Base-by-base conservation (phyloP, 2,888 invertebrate species). In the Caenorhabditis auriculariae region DNA sequence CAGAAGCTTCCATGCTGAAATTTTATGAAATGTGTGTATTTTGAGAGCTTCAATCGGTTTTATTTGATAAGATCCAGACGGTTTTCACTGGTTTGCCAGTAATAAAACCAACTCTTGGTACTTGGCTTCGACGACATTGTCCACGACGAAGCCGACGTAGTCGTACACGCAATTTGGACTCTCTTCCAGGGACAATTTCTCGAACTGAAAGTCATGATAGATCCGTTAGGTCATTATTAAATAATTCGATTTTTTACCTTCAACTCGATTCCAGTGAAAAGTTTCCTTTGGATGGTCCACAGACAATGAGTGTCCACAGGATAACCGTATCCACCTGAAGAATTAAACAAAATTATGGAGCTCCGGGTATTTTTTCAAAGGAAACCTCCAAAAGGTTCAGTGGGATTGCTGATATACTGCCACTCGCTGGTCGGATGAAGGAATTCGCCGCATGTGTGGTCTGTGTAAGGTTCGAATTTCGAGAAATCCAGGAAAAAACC, bases 171-270 rank as follows among this genome's bases (percentile, higher is more conserved):
- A 72, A 5, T 55, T 49, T 3, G 45, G 47, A 15, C 27, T 45
- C 28, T 78, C 60, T 81, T 91, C 89, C 48, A 77, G 28, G 44
- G 77, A 74, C 19, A 77, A 41, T 23, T 56, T 60, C 1, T 67
- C 70, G 19, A 77, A 49, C 49, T 72, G 57, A 50, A 54, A 42
- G 9, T 3, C n/a, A 19, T 2, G 26, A 23, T 28, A 3, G 26
- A 38, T 26, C 17, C 35, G 42, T 12, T 60, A n/a, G 35, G 7
- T 23, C 27, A 6, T 15, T 24, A 46, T 17, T 29, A 32, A 35
- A 2, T 4, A 6, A 39, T 49, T 51, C 32, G 9, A 32, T 32
- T n/a, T 12, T 12, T 9, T 32, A 32, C 35, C 35, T 32, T 44
- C 66, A 76, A 23, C 19, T 68, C 60, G 38, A 79, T 63, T 37